Conservation (phyloP, 2,888 invertebrate genomes). For the Schizotus pectinicornis region DNA sequence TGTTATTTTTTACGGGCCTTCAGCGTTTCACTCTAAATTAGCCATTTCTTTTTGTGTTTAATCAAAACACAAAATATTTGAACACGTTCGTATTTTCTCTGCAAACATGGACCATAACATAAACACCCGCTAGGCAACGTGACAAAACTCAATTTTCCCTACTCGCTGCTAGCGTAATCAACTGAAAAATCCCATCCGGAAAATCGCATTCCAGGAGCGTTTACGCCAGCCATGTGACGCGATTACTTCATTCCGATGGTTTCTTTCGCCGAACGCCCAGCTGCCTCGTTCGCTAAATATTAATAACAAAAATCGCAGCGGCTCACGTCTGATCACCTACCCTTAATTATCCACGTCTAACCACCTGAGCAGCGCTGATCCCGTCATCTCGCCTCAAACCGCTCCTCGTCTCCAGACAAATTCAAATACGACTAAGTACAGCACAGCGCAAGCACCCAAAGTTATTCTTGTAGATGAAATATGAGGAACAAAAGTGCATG, state of each 20-base stretch:
- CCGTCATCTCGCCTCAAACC: no score
- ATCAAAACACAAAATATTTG: conserved; percentile 51
- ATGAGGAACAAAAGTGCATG: no score
- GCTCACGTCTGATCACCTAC: no score
- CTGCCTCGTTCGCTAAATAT: not conserved
- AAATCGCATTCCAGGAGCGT: conserved; percentile 25
- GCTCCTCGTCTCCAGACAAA: no score
- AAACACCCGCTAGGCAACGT: conserved; percentile 49
- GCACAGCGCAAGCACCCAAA: no score
- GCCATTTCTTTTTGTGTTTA: conserved; percentile 48
- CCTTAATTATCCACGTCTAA: no score
- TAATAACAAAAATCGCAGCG: no score
- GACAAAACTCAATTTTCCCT: conserved; percentile 54
- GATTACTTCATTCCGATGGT: not conserved
- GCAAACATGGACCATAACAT: conserved; percentile 45
- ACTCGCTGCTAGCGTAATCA: conserved; percentile 30
- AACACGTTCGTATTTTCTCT: conserved; percentile 43
- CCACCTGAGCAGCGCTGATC: no score
- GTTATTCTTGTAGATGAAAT: no score
- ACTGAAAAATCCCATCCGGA: conserved; percentile 30
- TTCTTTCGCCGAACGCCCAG: not conserved
- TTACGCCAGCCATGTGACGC: conserved; percentile 3
- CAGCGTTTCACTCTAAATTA: conserved; percentile 37
- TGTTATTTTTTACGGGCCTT: conserved; percentile 3
- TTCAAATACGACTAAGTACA: no score